Conservation (phyloP, 2,888 invertebrate genomes). For the Himalopsyche japonica region DNA sequence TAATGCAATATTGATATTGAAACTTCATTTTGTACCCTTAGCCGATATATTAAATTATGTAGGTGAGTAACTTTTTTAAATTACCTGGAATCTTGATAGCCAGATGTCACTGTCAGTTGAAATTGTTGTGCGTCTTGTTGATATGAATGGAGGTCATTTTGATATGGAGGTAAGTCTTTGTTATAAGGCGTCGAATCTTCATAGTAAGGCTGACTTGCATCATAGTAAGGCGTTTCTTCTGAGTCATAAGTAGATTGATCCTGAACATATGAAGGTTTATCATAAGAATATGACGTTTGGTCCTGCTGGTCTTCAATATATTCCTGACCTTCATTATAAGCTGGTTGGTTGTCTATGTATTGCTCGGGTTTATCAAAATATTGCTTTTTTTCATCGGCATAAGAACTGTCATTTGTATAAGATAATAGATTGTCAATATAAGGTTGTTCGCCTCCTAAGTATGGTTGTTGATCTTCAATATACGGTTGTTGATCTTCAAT, state of each 20-base stretch:
- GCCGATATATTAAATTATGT: too few species aligned
- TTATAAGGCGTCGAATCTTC: conserved; percentile 45
- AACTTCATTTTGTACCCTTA: too few species aligned
- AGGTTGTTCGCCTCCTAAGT: conserved; percentile 42
- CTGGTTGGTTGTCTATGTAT: conserved; percentile 40
- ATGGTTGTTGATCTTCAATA: conserved; percentile 45
- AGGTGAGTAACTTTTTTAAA: background rate
- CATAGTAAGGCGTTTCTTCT: conserved; percentile 38
- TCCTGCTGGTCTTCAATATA: conserved; percentile 44
- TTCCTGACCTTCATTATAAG: conserved; percentile 41
- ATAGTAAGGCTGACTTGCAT: conserved; percentile 43
- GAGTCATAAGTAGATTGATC: conserved; percentile 33
- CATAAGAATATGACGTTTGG: conserved; percentile 37
- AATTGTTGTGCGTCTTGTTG: conserved; percentile 36
- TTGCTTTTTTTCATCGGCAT: conserved; percentile 50
- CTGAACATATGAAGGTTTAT: conserved; percentile 11
- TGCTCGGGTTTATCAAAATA: conserved; percentile 49
- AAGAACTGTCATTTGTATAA: conserved; percentile 32
- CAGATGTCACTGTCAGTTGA: conserved; percentile 36
- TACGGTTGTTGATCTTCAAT: conserved; percentile 43
- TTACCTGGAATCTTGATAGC: conserved; percentile 37
- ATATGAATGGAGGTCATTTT: conserved; percentile 38
- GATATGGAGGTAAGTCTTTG: conserved; percentile 43
- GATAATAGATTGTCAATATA: background rate
- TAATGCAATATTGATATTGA: too few species aligned